Conservation (phyloP, 2,797 vertebrate genomes). For the Macropodus opercularis region DNA sequence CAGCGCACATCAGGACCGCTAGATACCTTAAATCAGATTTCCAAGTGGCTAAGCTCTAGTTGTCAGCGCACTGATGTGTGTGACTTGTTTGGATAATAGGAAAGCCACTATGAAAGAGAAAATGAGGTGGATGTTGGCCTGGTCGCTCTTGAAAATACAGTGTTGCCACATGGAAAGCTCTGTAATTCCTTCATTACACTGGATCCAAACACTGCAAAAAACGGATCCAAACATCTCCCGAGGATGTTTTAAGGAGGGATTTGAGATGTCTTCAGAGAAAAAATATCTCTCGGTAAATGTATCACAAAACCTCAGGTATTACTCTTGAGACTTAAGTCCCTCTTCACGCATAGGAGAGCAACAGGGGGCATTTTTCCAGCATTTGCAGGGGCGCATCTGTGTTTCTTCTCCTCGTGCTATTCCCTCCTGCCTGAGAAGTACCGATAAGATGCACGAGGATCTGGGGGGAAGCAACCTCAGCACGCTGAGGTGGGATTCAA, state of each 20-base stretch:
- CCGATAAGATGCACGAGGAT: constrained; percentile 68
- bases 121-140: constrained; percentile 14
- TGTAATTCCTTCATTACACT: constrained; percentile 30
- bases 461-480: constrained; percentile 62
- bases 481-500: constrained; percentile 56
- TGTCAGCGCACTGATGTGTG: constrained; percentile 36
- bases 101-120: constrained; percentile 23
- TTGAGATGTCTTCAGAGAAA: constrained; percentile 53
- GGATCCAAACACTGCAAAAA: constrained; percentile 38
- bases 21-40: constrained; percentile 44
- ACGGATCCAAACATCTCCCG: constrained; percentile 54
- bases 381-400: constrained; percentile 52
- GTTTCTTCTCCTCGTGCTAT: constrained; percentile 50
- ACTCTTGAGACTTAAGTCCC: constrained; percentile 69
- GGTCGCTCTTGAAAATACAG: constrained; percentile 27
- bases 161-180: constrained; percentile 19
- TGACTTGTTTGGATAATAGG: constrained; percentile 32
- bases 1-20: constrained; percentile 29
- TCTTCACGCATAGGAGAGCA: constrained; percentile 71
- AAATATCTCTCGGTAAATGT: constrained; percentile 55
- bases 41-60: constrained; percentile 16
- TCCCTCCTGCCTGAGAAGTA: constrained; percentile 67
- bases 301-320: constrained; percentile 73
- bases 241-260: constrained; percentile 37
- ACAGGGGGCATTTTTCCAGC: constrained; percentile 61